Evolutionary conservation across 1,140 invertebrate species (phyloP).

Genomic region (Ceratina australensis): DNA sequence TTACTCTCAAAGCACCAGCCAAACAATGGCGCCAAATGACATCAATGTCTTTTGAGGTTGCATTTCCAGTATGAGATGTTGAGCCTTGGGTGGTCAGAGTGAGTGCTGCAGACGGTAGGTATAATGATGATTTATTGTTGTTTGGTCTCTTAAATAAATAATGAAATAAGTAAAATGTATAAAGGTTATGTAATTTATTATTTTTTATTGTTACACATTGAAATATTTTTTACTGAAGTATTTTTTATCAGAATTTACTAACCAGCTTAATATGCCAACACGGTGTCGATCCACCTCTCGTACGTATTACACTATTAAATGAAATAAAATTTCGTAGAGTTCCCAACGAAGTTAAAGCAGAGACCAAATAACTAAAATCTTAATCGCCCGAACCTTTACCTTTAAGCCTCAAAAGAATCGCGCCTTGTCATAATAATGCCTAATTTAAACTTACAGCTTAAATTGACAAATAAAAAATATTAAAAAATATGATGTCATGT

Average conservation of each 20-base stretch:
- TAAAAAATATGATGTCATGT: slow-evolving; percentile 74
- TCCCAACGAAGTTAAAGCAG: slow-evolving; percentile 38
- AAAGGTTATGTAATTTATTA: background rate
- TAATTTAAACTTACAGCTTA: slow-evolving; percentile 80
- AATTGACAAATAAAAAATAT: slow-evolving; percentile 76
- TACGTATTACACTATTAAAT: background rate
- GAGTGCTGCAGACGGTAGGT: slow-evolving; percentile 77
- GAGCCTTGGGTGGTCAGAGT: slow-evolving; percentile 71
- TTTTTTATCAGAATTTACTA: background rate
- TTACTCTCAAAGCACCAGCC: slow-evolving; percentile 78
- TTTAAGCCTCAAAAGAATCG: slow-evolving; percentile 70
- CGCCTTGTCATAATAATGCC: slow-evolving; percentile 75
- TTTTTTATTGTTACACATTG: background rate
- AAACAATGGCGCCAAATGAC: slow-evolving; percentile 74
- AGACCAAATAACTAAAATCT: slow-evolving; percentile 74
- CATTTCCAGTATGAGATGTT: slow-evolving; percentile 77
- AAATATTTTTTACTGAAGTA: background rate
- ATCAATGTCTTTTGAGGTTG: slow-evolving; percentile 78
- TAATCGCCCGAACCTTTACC: slow-evolving; percentile 67
- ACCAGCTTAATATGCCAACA: background rate
- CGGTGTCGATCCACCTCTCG: slow-evolving; percentile 3
- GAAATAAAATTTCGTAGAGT: background rate
- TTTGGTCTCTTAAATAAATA: slow-evolving; percentile 72
- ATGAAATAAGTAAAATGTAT: background rate
- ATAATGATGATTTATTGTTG: slow-evolving; percentile 75